Conservation (phyloP, 2,888 invertebrate genomes). For the Scaeva pyrastri region DNA sequence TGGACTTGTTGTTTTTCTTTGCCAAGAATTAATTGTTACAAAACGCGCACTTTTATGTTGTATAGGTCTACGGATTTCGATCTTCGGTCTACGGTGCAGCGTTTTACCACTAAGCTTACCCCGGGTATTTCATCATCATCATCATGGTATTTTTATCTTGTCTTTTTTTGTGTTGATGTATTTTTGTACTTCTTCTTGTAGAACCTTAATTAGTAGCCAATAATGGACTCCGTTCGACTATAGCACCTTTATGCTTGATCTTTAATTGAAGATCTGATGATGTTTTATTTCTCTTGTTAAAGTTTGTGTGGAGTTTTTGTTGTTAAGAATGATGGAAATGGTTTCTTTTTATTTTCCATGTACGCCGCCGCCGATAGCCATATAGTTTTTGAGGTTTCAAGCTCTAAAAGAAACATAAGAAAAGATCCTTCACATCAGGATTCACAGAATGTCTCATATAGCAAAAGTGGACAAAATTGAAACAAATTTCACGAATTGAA, state of each 20-base stretch:
- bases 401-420: slow-evolving; percentile 20
- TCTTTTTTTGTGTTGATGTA: neutral
- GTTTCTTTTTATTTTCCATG: neutral
- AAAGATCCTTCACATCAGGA: slow-evolving; percentile 33
- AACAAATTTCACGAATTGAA: slow-evolving; percentile 46
- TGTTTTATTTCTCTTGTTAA: neutral
- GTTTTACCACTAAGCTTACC: neutral
- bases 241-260: slow-evolving; percentile 61
- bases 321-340: slow-evolving; percentile 8
- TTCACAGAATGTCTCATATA: neutral
- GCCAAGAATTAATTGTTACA: slow-evolving; percentile 61
- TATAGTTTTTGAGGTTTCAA: slow-evolving; percentile 51
- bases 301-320: neutral
- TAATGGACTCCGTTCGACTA: slow-evolving; percentile 65
- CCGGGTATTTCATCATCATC: neutral
- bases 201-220: slow-evolving; percentile 72
- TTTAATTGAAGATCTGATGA: slow-evolving; percentile 59
- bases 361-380: neutral
- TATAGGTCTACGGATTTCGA: too few species aligned
- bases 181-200: too few species aligned
- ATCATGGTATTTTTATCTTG: neutral
- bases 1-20: slow-evolving; percentile 46
- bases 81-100: too few species aligned
- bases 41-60: slow-evolving; percentile 34
- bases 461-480: slow-evolving; percentile 21